phyloP scores from a whole-genome alignment of 1,140 invertebrate species.

The Pentalonia nigronervosa region DNA sequence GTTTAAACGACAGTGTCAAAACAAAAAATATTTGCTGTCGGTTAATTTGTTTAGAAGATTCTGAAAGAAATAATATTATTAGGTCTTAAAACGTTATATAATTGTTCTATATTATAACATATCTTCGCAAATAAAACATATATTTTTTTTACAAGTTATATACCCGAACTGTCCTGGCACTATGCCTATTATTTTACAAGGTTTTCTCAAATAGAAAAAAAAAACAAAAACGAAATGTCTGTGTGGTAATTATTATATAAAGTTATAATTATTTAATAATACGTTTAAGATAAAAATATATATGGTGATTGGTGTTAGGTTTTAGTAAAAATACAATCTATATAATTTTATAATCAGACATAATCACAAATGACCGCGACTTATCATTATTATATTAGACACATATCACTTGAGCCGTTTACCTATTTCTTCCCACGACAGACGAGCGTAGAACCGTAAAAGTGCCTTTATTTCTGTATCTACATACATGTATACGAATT shows the following conservation, averaged over 20 bases:
- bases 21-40: too few relatives aligned
- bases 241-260: neutral
- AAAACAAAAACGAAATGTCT: neutral
- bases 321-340: neutral
- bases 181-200: neutral
- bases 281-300: neutral
- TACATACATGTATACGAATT: too few relatives aligned
- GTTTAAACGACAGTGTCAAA: too few relatives aligned
- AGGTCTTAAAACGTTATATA: too few relatives aligned
- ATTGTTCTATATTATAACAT: too few relatives aligned
- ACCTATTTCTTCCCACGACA: neutral
- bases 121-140: too few relatives aligned
- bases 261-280: neutral
- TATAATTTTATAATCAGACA: conserved; percentile 11
- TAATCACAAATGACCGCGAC: neutral
- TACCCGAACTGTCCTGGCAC: neutral
- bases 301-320: neutral
- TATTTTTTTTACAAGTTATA: too few relatives aligned
- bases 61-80: too few relatives aligned
- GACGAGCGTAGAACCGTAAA: neutral
- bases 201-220: neutral
- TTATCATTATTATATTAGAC: neutral
- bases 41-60: too few relatives aligned
- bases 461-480: neutral
- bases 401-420: neutral